Evolutionary conservation across 2,113 vertebrate genomes (phyloP), one percentile per base, ranked within the genome.

Genomic region (Indri indri): DNA sequence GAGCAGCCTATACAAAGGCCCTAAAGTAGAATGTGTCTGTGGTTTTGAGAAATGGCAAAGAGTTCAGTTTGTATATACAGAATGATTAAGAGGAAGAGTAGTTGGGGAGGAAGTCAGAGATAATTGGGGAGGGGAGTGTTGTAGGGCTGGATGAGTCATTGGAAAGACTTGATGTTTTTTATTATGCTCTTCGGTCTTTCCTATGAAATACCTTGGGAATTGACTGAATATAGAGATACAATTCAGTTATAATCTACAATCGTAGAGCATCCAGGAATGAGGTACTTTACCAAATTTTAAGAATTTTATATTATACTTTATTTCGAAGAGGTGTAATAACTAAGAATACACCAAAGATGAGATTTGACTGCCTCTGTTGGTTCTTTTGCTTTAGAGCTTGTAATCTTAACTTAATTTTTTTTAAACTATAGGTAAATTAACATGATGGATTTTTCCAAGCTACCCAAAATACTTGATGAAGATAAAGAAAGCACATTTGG

Each of bases 381-480:
- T 90, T 97, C n/a, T 96, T 87, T 91, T 94, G 40, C 77, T 80
- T 83, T 76, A 82, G 23, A 9, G 12, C 77, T 95, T 96, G 18
- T 95, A 96, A 88, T 83, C 87, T 65, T 65, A 93, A 80, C 40
- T 94, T 96, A 71, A 17, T 94, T 77, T 65, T 76, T 87, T 85
- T 70, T 88, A 97, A 94, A 97, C 45, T 82, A 59, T 87, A 98
- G 97, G 68, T 98, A 98, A 98, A 97, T 83, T 94, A 96, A 85
- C 87, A 99, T 98, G 98, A 99, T 99, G 99, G 99, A 99, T 98
- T 99, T 99, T 95, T 99, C 99, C 95, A 99, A 99, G 98, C 99
- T 99, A 97, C 99, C 99, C 42, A 99, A 99, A 98, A 99, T 99
- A 96, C 98, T 98, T 65, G 99, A 99, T 98, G 99, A 99, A 98